A percentile compares a stretch with the other conserved stretches of the same genome.
Evolutionary conservation across 2,113 vertebrate genomes (phyloP).

Genomic region (Urocitellus parryii): DNA sequence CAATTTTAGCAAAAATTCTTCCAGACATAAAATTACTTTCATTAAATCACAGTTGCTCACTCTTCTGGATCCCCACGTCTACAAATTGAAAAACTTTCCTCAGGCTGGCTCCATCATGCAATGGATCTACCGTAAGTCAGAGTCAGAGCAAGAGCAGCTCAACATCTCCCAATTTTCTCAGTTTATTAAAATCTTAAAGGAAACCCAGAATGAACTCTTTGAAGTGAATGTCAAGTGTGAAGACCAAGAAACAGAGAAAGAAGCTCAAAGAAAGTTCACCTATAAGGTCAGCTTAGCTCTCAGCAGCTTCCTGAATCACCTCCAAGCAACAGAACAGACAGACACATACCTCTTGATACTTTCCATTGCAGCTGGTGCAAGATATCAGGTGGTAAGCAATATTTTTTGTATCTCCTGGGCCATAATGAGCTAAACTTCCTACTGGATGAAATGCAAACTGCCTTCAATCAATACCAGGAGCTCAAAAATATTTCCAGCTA

Average conservation of each 20-base stretch:
- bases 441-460: not conserved
- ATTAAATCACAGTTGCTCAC: too few relatives aligned
- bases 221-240: not conserved
- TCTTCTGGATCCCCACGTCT: too few relatives aligned
- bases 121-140: too few relatives aligned
- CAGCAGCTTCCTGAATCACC: slow-evolving; percentile 64
- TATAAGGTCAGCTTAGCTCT: not conserved
- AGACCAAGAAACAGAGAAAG: not conserved
- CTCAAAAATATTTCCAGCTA: slow-evolving; percentile 63
- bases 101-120: too few relatives aligned
- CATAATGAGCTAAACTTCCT: slow-evolving; percentile 74
- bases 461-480: slow-evolving; percentile 52
- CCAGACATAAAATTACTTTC: too few relatives aligned
- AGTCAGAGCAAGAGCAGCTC: too few relatives aligned
- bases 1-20: too few relatives aligned
- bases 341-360: slow-evolving; percentile 81
- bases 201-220: slow-evolving; percentile 40
- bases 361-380: slow-evolving; percentile 57
- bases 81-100: too few relatives aligned
- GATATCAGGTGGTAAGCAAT: slow-evolving; percentile 62
- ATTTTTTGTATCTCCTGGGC: slow-evolving; percentile 77
- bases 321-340: slow-evolving; percentile 54
- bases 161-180: too few relatives aligned
- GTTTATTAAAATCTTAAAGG: not conserved
- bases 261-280: slow-evolving; percentile 74